These are phyloP conservation scores for Arvicanthis niloticus DNA, from an alignment of 2,113 vertebrate species.

Conservation along the genomic window DNA sequence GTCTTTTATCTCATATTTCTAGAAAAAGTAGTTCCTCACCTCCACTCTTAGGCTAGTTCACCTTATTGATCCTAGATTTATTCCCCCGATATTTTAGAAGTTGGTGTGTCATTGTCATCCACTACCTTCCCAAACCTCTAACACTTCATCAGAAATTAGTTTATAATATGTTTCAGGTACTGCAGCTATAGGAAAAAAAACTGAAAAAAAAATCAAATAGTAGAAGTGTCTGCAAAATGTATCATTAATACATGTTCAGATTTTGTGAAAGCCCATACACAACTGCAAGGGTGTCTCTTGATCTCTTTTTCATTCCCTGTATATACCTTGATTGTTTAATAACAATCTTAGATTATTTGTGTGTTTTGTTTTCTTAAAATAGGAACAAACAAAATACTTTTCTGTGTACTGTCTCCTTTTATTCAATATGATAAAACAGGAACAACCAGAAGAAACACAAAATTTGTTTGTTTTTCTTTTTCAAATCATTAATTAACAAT, in stretches of 20 bases:
- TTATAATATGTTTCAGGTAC: neutral
- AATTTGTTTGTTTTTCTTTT: neutral
- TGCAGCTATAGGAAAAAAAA: neutral
- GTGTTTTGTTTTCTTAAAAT: constrained; percentile 19
- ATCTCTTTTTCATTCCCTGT: neutral
- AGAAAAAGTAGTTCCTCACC: neutral
- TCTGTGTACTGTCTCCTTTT: neutral
- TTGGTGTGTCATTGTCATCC: too few relatives aligned
- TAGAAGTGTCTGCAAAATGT: neutral
- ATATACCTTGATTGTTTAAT: neutral
- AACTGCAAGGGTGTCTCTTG: neutral
- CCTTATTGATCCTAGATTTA: neutral
- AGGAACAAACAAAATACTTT: neutral
- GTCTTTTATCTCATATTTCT: neutral
- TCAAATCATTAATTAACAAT: constrained; percentile 20
- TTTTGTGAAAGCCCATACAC: constrained; percentile 21
- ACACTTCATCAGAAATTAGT: neutral
- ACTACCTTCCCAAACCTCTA: neutral
- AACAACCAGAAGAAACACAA: constrained; percentile 17
- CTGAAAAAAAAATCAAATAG: neutral
- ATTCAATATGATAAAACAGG: neutral
- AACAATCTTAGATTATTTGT: constrained; percentile 14
- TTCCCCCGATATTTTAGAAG: neutral
- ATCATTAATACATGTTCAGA: neutral
- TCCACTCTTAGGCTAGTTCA: neutral